phyloP scores from a whole-genome alignment of 1,140 invertebrate genomes.

The Drosophila ananassae region DNA sequence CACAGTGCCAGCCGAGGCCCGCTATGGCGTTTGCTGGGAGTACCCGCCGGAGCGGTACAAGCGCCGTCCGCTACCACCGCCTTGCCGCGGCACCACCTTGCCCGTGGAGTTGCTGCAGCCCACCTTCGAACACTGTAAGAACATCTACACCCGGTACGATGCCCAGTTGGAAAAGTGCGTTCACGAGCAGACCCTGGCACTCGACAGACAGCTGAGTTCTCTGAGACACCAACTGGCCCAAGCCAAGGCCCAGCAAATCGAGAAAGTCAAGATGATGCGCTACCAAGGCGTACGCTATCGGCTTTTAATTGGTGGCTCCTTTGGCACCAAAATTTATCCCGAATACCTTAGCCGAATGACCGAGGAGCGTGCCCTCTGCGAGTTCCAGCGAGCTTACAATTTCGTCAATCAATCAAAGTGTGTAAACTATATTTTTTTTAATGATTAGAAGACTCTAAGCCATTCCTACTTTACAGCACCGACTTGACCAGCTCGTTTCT shows the following conservation, averaged over 20 bases:
- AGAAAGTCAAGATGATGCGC: slow-evolving; percentile 52
- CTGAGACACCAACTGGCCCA: slow-evolving; percentile 20
- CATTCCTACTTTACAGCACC: neutral
- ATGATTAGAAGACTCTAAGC: neutral
- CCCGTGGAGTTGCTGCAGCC: slow-evolving; percentile 38
- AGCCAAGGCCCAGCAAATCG: slow-evolving; percentile 45
- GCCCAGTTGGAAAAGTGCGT: slow-evolving; percentile 60
- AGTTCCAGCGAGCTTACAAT: slow-evolving; percentile 59
- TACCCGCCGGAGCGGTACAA: slow-evolving; percentile 58
- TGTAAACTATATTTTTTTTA: neutral
- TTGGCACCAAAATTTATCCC: slow-evolving; percentile 58
- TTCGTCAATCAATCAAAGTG: slow-evolving; percentile 57
- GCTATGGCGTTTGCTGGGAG: slow-evolving; percentile 65
- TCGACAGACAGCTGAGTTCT: slow-evolving; percentile 26
- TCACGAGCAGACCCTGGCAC: slow-evolving; percentile 53
- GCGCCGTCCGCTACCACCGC: slow-evolving; percentile 42
- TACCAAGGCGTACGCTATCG: slow-evolving; percentile 60
- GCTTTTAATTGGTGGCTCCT: slow-evolving; percentile 27
- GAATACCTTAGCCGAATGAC: slow-evolving; percentile 61
- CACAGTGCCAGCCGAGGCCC: neutral
- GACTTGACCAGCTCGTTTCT: slow-evolving; percentile 8
- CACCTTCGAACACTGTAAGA: slow-evolving; percentile 42
- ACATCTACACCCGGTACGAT: slow-evolving; percentile 53
- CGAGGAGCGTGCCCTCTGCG: slow-evolving; percentile 55
- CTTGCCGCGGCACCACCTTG: slow-evolving; percentile 50